A percentile compares a stretch with the other conserved stretches of the same genome.
phyloP scores from a whole-genome alignment of 2,888 invertebrate species.

The Ormia ochracea region DNA sequence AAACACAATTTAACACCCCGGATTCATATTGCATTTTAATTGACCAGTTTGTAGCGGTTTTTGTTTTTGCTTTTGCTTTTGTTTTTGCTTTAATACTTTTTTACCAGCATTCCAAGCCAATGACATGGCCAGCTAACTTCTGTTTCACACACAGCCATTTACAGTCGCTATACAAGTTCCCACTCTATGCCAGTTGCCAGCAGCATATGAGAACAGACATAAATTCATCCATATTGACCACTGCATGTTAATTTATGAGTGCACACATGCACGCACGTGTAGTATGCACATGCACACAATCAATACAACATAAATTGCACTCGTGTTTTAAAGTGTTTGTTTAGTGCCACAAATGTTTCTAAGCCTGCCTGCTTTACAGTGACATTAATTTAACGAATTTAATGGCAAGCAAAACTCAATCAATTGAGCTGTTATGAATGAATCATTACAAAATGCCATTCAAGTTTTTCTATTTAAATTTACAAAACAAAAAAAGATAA shows the following conservation, averaged over 20 bases:
- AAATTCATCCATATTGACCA: background rate
- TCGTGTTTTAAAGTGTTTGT: background rate
- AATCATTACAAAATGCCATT: conserved; percentile 43
- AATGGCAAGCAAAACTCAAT: conserved; percentile 43
- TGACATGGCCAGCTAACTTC: conserved; percentile 26
- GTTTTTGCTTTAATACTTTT: no score
- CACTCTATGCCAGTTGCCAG: background rate
- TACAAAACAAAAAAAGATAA: background rate
- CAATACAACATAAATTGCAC: background rate
- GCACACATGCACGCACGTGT: no score
- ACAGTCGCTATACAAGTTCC: background rate
- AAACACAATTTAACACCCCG: background rate
- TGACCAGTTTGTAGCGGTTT: background rate
- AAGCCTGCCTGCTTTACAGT: conserved; percentile 18
- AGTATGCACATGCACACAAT: no score
- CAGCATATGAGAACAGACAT: background rate
- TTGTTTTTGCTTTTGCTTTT: no score
- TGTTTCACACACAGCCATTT: background rate
- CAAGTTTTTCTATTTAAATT: conserved; percentile 7
- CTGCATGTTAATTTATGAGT: conserved; percentile 23
- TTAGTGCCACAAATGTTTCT: conserved; percentile 2
- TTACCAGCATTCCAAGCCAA: conserved; percentile 37
- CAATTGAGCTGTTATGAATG: conserved; percentile 59
- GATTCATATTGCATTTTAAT: conserved; percentile 16
- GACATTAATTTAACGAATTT: conserved; percentile 47